Evolutionary conservation across 2,113 vertebrate species (phyloP).

Genomic region (Petrocephalus zakoni): DNA sequence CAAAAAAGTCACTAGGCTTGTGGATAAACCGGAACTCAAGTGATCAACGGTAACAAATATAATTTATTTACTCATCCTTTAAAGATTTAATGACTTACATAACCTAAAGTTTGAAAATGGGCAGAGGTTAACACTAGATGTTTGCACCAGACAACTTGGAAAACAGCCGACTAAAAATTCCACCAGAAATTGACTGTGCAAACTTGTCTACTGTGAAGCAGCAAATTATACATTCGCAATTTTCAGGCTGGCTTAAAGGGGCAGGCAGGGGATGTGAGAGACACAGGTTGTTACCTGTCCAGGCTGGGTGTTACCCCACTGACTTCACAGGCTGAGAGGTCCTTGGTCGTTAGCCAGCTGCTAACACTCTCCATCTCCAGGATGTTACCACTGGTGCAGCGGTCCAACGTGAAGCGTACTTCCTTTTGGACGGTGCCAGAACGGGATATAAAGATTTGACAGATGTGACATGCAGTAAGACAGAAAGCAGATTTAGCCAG

Average conservation of each 20-base stretch:
- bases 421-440: slow-evolving; percentile 49
- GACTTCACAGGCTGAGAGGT: slow-evolving; percentile 72
- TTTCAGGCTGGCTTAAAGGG: neutral
- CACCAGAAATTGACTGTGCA: neutral
- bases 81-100: neutral
- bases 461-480: neutral
- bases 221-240: neutral
- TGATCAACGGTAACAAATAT: neutral
- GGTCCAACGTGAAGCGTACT: slow-evolving; percentile 72
- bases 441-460: neutral
- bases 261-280: neutral
- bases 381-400: slow-evolving; percentile 59
- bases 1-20: neutral
- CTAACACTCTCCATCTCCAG: slow-evolving; percentile 73
- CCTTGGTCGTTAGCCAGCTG: slow-evolving; percentile 68
- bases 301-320: slow-evolving; percentile 59
- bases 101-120: neutral
- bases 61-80: slow-evolving; percentile 5
- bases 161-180: neutral
- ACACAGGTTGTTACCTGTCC: slow-evolving; percentile 57
- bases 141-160: neutral
- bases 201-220: neutral
- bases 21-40: neutral
- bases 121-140: neutral
- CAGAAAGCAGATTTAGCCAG: neutral